Conservation (phyloP, 1,140 invertebrate genomes). For the Lineus longissimus region DNA sequence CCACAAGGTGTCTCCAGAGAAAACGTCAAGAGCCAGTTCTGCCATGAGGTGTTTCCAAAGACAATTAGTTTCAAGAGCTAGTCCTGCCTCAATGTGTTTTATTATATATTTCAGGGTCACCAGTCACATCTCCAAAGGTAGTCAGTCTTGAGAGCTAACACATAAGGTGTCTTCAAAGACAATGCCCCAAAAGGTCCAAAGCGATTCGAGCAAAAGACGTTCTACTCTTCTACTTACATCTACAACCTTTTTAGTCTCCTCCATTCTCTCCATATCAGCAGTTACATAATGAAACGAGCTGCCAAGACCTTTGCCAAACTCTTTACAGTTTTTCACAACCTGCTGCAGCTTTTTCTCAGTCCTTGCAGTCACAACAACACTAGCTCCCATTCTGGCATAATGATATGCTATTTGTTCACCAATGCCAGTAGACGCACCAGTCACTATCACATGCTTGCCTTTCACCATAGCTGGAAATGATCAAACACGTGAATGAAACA, state of each 20-base stretch:
- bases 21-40: not conserved
- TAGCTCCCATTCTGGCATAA: slow-evolving; percentile 39
- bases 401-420: slow-evolving; percentile 50
- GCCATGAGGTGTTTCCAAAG: not conserved
- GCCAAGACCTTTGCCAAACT: not conserved
- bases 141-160: too few relatives aligned
- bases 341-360: slow-evolving; percentile 33
- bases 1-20: not conserved
- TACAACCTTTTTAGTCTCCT: not conserved
- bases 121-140: too few relatives aligned
- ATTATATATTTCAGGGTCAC: too few relatives aligned
- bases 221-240: not conserved
- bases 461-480: slow-evolving; percentile 33
- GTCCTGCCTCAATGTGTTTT: too few relatives aligned
- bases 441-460: slow-evolving; percentile 44
- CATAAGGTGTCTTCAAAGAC: too few relatives aligned
- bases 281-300: not conserved
- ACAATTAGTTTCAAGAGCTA: not conserved
- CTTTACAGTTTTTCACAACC: slow-evolving; percentile 23
- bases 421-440: slow-evolving; percentile 48
- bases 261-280: slow-evolving; percentile 4
- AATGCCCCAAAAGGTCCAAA: too few relatives aligned
- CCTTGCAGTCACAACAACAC: slow-evolving; percentile 39
- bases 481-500: too few relatives aligned
- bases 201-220: too few relatives aligned